phyloP scores from a whole-genome alignment of 2,888 invertebrate genomes.

The Tenthredo distinguenda region DNA sequence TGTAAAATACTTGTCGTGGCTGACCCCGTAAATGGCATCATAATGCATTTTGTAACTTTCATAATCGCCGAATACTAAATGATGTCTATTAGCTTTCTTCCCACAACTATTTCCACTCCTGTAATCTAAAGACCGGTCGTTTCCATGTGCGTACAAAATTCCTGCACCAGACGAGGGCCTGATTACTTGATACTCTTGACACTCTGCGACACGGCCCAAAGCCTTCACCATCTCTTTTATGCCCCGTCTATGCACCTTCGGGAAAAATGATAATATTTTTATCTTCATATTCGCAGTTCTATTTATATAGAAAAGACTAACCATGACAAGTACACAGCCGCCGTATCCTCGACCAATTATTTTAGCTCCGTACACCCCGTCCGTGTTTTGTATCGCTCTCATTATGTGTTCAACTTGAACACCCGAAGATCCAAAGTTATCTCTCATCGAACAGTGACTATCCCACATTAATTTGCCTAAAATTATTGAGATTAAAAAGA shows the following conservation, averaged over 20 bases:
- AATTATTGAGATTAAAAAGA: not conserved
- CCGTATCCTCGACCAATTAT: conserved; percentile 53
- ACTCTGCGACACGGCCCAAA: not conserved
- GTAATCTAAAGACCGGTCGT: conserved; percentile 1
- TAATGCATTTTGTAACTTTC: conserved; percentile 6
- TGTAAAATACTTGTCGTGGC: not conserved
- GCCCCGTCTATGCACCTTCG: conserved; percentile 10
- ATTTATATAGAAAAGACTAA: conserved; percentile 47
- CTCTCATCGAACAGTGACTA: conserved; percentile 50
- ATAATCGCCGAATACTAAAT: conserved; percentile 7
- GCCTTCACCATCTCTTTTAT: conserved; percentile 16
- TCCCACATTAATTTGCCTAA: conserved; percentile 57
- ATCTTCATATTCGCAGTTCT: not conserved
- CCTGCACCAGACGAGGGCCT: conserved; percentile 22
- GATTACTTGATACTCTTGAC: conserved; percentile 33
- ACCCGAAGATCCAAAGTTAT: conserved; percentile 41
- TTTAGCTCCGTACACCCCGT: conserved; percentile 56
- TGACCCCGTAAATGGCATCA: conserved; percentile 3
- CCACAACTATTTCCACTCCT: not conserved
- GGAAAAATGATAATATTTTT: not conserved
- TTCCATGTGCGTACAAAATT: conserved; percentile 26
- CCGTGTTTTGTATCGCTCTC: conserved; percentile 49
- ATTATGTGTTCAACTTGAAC: conserved; percentile 51
- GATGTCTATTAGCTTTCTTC: not conserved
- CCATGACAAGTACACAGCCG: conserved; percentile 56